Evolutionary conservation across 2,113 vertebrate genomes (phyloP).

Genomic region (Nerophis ophidion): DNA sequence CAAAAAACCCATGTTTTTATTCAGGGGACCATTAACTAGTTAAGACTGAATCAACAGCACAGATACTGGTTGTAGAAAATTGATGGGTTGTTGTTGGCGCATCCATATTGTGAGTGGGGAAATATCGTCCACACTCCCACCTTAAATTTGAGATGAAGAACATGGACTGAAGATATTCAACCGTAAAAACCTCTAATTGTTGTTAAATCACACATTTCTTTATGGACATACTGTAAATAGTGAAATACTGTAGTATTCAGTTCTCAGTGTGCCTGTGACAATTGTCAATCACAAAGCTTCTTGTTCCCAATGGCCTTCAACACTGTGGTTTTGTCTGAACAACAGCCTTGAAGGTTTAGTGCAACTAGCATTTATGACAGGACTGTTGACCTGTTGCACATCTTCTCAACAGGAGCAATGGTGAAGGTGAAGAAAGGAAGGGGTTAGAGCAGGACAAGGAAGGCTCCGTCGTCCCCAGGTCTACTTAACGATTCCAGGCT

Average conservation of each 20-base stretch:
- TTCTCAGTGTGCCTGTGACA: constrained; percentile 47
- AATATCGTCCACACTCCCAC: not conserved
- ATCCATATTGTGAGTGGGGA: constrained; percentile 1
- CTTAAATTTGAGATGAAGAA: no score
- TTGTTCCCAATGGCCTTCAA: constrained; percentile 36
- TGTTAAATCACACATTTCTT: no score
- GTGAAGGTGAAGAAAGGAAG: not conserved
- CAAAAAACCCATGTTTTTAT: no score
- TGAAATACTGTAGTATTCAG: not conserved
- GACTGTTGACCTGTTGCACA: constrained; percentile 37
- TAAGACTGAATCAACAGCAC: no score
- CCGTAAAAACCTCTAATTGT: no score
- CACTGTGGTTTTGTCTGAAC: constrained; percentile 52
- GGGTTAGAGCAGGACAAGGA: constrained; percentile 18
- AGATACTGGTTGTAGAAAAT: no score
- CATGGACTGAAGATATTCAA: no score
- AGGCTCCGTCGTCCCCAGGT: constrained; percentile 31
- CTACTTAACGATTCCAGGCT: constrained; percentile 47
- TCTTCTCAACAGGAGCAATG: constrained; percentile 25
- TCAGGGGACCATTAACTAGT: no score
- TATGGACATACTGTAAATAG: not conserved
- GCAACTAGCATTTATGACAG: constrained; percentile 45
- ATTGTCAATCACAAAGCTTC: constrained; percentile 39
- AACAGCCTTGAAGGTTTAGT: constrained; percentile 38
- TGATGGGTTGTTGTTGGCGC: no score